phyloP scores from a whole-genome alignment of 2,113 vertebrate species.

The Neotoma lepida region DNA sequence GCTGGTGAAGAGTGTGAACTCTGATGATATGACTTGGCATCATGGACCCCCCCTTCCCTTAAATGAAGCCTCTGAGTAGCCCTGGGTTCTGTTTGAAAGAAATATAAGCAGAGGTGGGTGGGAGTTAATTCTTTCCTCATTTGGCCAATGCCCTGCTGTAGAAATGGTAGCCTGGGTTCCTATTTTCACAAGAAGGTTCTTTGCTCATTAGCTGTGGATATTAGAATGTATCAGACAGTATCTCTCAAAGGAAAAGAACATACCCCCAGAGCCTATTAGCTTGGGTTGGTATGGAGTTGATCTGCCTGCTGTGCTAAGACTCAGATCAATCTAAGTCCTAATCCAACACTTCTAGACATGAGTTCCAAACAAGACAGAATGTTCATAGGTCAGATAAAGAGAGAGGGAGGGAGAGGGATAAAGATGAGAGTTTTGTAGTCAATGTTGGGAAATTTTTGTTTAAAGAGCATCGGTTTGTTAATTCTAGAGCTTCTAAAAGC shows the following conservation, averaged over 20 bases:
- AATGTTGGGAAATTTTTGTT: conserved; percentile 31
- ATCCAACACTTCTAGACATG: neutral
- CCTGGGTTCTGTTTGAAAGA: conserved; percentile 32
- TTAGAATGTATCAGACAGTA: neutral
- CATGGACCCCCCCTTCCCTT: neutral
- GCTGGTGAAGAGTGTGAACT: conserved; percentile 23
- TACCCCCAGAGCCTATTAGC: neutral
- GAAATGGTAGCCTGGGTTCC: neutral
- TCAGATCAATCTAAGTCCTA: neutral
- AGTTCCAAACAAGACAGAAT: conserved; percentile 23
- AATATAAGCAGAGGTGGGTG: neutral
- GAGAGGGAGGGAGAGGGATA: neutral
- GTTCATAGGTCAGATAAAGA: neutral
- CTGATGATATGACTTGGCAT: neutral
- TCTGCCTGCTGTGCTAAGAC: neutral
- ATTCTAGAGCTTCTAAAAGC: neutral
- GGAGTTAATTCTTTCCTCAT: neutral
- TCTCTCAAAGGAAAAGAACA: neutral
- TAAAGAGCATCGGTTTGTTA: conserved; percentile 58
- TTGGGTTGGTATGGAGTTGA: neutral
- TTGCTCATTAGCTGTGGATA: conserved; percentile 10
- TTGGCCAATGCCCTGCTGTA: neutral
- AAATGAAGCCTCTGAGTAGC: conserved; percentile 46
- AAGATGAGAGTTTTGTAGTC: conserved; percentile 49
- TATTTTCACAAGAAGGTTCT: neutral